A percentile compares a stretch with the other conserved stretches of the same genome.
These are phyloP conservation scores for Manacus vitellinus DNA, from an alignment of 2,113 vertebrate species.

Conservation along the genomic window DNA sequence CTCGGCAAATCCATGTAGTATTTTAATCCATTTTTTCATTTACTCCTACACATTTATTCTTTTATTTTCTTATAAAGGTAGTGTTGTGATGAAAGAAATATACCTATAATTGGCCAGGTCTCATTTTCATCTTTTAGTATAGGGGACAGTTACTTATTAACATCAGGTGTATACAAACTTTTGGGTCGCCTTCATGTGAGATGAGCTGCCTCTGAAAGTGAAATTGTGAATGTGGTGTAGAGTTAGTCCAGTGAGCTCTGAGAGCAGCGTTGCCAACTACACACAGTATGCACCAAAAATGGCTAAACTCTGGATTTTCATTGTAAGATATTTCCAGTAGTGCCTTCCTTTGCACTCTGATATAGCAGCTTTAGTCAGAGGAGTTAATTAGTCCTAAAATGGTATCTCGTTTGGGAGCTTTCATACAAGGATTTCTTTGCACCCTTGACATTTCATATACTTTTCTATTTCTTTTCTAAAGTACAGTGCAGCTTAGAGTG, in stretches of 20 bases:
- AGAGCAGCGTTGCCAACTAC: neutral
- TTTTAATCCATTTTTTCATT: neutral
- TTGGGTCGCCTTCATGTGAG: fast-evolving
- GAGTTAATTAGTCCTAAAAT: neutral
- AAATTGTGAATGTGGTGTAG: neutral
- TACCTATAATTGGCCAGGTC: neutral
- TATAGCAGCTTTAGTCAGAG: neutral
- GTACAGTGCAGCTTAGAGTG: neutral
- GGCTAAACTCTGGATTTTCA: neutral
- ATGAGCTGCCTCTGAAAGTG: neutral
- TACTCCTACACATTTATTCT: neutral
- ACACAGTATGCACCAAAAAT: fast-evolving
- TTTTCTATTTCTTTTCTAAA: neutral
- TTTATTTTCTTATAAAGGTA: neutral
- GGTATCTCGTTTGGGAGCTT: neutral
- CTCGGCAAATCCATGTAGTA: neutral
- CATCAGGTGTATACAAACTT: neutral
- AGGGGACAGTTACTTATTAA: neutral
- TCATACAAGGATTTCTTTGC: neutral
- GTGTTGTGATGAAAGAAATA: neutral
- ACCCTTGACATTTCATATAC: neutral
- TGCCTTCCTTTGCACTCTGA: neutral
- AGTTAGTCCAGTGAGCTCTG: neutral
- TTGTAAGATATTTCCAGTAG: neutral
- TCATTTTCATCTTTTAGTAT: neutral